Conservation (phyloP, 2,888 invertebrate species). For the Tiphia femorata region DNA sequence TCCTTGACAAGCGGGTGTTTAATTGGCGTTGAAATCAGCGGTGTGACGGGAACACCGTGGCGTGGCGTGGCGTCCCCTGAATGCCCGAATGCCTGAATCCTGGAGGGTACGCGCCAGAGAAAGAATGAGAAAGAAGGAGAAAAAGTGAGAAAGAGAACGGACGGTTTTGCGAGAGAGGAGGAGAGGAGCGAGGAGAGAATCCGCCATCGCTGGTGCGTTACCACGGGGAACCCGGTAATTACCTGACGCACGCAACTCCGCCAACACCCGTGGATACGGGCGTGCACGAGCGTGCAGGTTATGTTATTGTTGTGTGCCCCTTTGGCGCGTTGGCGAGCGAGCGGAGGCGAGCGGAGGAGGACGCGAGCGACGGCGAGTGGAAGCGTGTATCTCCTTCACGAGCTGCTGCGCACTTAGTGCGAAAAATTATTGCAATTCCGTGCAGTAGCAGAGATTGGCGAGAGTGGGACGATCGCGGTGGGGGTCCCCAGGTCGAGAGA, state of each 20-base stretch:
- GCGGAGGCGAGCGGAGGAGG: not conserved
- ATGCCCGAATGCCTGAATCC: slow-evolving; percentile 63
- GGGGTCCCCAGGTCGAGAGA: too few species aligned
- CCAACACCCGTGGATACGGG: slow-evolving; percentile 21
- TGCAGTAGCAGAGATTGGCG: too few species aligned
- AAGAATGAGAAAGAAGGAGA: too few species aligned
- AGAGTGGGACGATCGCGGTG: too few species aligned
- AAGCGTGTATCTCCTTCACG: too few species aligned
- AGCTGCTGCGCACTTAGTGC: too few species aligned
- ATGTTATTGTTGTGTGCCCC: not conserved
- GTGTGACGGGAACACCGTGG: slow-evolving; percentile 68
- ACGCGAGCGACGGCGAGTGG: too few species aligned
- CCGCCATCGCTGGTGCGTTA: slow-evolving; percentile 63
- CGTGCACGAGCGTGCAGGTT: slow-evolving; percentile 7
- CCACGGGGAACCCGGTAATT: slow-evolving; percentile 65
- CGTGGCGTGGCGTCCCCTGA: slow-evolving; percentile 64
- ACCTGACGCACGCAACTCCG: slow-evolving; percentile 64
- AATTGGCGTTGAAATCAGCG: slow-evolving; percentile 69
- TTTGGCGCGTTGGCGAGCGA: not conserved
- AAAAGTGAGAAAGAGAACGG: not conserved
- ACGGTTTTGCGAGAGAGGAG: not conserved
- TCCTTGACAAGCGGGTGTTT: slow-evolving; percentile 69
- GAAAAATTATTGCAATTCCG: too few species aligned
- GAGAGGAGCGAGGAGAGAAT: slow-evolving; percentile 42
- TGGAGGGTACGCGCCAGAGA: too few species aligned